phyloP scores from a whole-genome alignment of 2,888 invertebrate species.

The Drosophila acutilabella region DNA sequence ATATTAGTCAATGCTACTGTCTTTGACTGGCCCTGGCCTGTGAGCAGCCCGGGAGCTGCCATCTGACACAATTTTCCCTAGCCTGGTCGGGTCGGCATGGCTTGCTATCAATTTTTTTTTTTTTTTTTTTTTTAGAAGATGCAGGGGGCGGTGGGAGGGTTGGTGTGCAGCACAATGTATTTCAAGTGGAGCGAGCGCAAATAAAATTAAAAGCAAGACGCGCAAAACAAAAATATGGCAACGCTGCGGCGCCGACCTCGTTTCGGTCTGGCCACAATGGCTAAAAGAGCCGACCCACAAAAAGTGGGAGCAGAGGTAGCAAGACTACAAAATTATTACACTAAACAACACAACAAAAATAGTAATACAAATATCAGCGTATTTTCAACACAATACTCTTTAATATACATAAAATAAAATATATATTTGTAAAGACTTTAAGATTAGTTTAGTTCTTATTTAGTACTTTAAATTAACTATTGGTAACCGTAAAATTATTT shows the following conservation, averaged over 20 bases:
- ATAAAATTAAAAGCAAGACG: constrained; percentile 74
- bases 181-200: constrained; percentile 77
- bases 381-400: too few relatives aligned
- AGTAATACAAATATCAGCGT: not conserved
- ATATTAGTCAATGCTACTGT: constrained; percentile 68
- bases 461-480: too few relatives aligned
- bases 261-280: constrained; percentile 65
- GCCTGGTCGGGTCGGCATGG: constrained; percentile 26
- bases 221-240: constrained; percentile 72
- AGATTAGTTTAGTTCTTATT: too few relatives aligned
- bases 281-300: constrained; percentile 31
- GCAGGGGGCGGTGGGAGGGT: not conserved
- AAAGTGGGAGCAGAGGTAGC: not conserved
- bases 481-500: too few relatives aligned
- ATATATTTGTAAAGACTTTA: too few relatives aligned
- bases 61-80: constrained; percentile 68
- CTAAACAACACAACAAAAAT: not conserved
- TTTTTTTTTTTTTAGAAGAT: not conserved
- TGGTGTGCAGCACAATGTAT: constrained; percentile 69
- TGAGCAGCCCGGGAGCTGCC: constrained; percentile 53
- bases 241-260: constrained; percentile 78
- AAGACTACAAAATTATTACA: not conserved
- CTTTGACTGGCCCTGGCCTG: constrained; percentile 70
- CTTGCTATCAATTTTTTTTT: constrained; percentile 12
- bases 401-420: too few relatives aligned